Percentiles rank a stretch among this genome's conserved stretches.
Evolutionary conservation across 2,888 invertebrate species (phyloP).

Genomic region (Shargacucullia verbasci): DNA sequence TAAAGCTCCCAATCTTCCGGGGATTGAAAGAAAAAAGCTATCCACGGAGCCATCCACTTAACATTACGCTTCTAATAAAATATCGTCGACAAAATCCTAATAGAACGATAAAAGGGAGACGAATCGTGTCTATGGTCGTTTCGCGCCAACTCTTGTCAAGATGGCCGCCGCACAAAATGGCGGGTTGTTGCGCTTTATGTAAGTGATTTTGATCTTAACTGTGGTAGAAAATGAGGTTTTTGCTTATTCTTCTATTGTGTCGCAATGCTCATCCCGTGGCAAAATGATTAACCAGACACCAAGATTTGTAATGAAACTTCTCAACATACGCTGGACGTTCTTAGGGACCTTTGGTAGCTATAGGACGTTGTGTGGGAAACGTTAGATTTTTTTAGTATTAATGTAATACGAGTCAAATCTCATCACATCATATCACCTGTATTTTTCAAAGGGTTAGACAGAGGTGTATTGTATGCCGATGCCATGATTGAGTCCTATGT

Average conservation of each 20-base stretch:
- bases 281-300: too few relatives aligned
- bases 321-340: too few relatives aligned
- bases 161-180: slow-evolving; percentile 69
- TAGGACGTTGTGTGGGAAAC: too few relatives aligned
- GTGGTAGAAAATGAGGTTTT: neutral
- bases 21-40: slow-evolving; percentile 27
- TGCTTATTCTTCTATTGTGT: neutral
- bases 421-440: too few relatives aligned
- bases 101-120: slow-evolving; percentile 55
- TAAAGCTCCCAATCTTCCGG: slow-evolving; percentile 21
- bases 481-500: too few relatives aligned
- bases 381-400: too few relatives aligned
- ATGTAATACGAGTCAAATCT: too few relatives aligned
- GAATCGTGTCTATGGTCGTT: slow-evolving; percentile 53
- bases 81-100: slow-evolving; percentile 55
- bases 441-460: too few relatives aligned
- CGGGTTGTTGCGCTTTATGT: slow-evolving; percentile 35
- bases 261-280: too few relatives aligned
- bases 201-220: slow-evolving; percentile 14
- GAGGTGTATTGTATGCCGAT: too few relatives aligned
- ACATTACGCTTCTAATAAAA: slow-evolving; percentile 54
- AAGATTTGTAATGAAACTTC: too few relatives aligned
- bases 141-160: slow-evolving; percentile 63
- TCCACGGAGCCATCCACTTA: slow-evolving; percentile 19
- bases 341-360: too few relatives aligned